phyloP scores from a whole-genome alignment of 2,888 invertebrate species.

The Rhogogaster chlorosoma region DNA sequence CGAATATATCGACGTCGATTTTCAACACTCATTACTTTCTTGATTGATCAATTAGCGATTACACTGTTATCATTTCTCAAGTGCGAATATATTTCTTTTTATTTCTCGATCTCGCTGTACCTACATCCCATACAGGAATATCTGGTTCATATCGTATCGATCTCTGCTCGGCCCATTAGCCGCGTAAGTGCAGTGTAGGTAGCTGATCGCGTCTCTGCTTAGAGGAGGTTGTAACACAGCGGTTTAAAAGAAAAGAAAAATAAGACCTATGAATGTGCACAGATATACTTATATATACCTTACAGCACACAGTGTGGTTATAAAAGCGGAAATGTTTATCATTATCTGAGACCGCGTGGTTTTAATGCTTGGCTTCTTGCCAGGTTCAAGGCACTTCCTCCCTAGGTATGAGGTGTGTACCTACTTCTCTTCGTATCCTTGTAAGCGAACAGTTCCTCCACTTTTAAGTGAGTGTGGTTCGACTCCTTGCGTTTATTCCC shows the following conservation, averaged over 20 bases:
- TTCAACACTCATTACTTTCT: constrained; percentile 45
- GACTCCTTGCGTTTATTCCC: constrained; percentile 17
- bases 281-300: constrained; percentile 14
- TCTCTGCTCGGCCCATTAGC: constrained; percentile 47
- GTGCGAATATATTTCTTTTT: constrained; percentile 41
- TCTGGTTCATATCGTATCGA: constrained; percentile 50
- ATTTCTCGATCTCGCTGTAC: constrained; percentile 37
- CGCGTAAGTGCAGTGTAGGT: constrained; percentile 49
- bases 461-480: constrained; percentile 2
- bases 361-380: constrained; percentile 67
- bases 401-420: not conserved
- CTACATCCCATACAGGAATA: constrained; percentile 44
- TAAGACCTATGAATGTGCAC: not conserved
- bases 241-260: not conserved
- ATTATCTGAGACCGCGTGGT: constrained; percentile 61
- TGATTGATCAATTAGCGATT: constrained; percentile 49
- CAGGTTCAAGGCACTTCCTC: constrained; percentile 69
- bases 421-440: constrained; percentile 16
- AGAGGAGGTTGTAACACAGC: constrained; percentile 33
- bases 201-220: constrained; percentile 30
- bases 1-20: not conserved
- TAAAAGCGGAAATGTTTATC: constrained; percentile 65
- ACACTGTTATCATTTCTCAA: constrained; percentile 43
- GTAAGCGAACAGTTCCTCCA: constrained; percentile 25
- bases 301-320: constrained; percentile 48